Evolutionary conservation across 2,113 vertebrate species (phyloP).

Genomic region (Thalassarche chlororhynchos): DNA sequence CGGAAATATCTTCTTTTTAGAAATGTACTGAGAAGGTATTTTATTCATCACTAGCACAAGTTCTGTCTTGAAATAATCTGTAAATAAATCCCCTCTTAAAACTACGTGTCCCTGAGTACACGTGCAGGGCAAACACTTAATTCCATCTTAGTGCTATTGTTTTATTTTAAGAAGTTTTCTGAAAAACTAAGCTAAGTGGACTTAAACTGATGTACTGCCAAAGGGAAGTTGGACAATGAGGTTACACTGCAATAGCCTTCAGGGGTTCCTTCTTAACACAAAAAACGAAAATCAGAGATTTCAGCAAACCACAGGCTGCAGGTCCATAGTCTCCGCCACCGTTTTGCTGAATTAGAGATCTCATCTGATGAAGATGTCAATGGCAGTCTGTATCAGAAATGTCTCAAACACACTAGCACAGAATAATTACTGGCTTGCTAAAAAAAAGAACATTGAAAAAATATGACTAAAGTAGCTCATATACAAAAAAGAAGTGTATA

Average conservation of each 20-base stretch:
- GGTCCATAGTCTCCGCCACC: accelerated
- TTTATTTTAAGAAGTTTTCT: background rate
- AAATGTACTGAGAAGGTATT: background rate
- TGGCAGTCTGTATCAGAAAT: background rate
- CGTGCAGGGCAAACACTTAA: background rate
- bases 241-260: background rate
- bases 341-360: background rate
- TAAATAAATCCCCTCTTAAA: background rate
- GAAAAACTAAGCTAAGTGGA: background rate
- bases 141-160: background rate
- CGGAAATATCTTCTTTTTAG: background rate
- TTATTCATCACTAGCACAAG: background rate
- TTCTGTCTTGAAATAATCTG: background rate
- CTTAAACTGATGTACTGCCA: background rate
- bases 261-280: background rate
- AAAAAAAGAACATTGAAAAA: background rate
- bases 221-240: accelerated
- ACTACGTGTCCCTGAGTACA: background rate
- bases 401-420: background rate
- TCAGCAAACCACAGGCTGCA: background rate
- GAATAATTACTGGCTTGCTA: background rate
- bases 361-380: background rate
- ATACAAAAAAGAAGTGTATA: background rate
- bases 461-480: background rate
- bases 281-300: background rate